Base-by-base conservation (phyloP, 2,797 vertebrate genomes). In the Antennarius maculatus region DNA sequence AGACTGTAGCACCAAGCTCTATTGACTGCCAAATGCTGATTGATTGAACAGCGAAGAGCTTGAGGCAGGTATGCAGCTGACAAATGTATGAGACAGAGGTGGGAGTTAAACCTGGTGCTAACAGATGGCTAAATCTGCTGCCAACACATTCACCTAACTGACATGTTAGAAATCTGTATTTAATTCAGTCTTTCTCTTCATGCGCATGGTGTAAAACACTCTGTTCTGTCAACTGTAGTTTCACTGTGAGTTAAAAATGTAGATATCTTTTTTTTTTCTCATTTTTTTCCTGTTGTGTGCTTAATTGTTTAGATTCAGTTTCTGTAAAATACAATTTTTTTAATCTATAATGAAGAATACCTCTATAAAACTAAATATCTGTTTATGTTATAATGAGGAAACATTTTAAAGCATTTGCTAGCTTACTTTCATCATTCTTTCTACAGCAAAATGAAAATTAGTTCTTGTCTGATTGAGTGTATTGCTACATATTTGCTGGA, bases 1-100 rank as follows among this genome's bases (percentile, higher is more conserved):
- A 66, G 63, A 66, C 47, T 50, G 66, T 18, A 57, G 74, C 45
- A 64, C 70, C 65, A 5, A 9, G 39, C 74, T 73, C 81, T 80
- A 77, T 64, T 72, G 80, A 77, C 37, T 77, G 68, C 76, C 78
- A 82, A 84, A 84, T 65, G 54, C 71, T 87, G 87, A 87, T 76
- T 76, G 87, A 87, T 87, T 84, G 83, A 86, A 58, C 64, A 77
- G 54, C 4, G 37, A 77, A 82, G 74, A 67, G 70, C 68, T 39
- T 52, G 73, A 39, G 69, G 75, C 85, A 86, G 82, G 80, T 84
- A 70, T 53, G 55, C 37, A 27, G 47, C 80, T 71, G 68, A 84
- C 77, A 80, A 77, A 79, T 74, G 66, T 66, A 52, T 66, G 66
- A 60, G 63, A 62, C 57, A 1, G 70, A 77, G 74, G 79, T 55